Evolutionary conservation across 2,888 invertebrate species (phyloP).

Genomic region (Alloplasta piceator): DNA sequence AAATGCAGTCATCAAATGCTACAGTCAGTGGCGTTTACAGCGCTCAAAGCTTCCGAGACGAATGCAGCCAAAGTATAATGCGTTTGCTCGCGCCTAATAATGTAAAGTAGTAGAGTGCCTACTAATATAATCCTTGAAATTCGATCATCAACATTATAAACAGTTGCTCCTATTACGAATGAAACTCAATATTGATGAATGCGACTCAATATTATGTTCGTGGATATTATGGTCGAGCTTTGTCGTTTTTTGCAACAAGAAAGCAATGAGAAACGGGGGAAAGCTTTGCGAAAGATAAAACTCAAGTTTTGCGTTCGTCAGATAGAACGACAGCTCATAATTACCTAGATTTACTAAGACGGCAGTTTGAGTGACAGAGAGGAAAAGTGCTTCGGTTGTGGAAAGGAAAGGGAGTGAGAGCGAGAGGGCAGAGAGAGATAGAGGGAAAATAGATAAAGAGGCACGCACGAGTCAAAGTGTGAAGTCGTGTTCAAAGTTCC

Average conservation of each 20-base stretch:
- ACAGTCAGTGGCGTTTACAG: no score
- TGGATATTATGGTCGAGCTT: not conserved
- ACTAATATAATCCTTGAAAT: no score
- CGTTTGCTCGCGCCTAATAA: no score
- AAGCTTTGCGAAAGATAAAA: slow-evolving; percentile 43
- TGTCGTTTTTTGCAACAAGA: not conserved
- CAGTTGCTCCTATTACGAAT: no score
- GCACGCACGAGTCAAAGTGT: slow-evolving; percentile 80
- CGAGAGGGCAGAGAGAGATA: slow-evolving; percentile 42
- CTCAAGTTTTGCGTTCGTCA: slow-evolving; percentile 69
- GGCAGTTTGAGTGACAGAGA: slow-evolving; percentile 61
- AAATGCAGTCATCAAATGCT: no score
- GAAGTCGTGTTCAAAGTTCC: slow-evolving; percentile 82
- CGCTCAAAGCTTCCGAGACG: no score
- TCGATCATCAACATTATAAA: no score
- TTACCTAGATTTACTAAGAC: slow-evolving; percentile 81
- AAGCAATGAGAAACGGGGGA: slow-evolving; percentile 4
- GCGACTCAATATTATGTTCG: no score
- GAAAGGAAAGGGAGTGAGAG: not conserved
- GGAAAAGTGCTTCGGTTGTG: not conserved
- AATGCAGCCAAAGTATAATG: no score
- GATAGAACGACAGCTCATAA: slow-evolving; percentile 81
- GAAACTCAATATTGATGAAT: no score
- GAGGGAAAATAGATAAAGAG: slow-evolving; percentile 61
- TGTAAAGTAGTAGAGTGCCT: no score